phyloP scores from a whole-genome alignment of 2,113 vertebrate species.

The Bagarius yarrelli region DNA sequence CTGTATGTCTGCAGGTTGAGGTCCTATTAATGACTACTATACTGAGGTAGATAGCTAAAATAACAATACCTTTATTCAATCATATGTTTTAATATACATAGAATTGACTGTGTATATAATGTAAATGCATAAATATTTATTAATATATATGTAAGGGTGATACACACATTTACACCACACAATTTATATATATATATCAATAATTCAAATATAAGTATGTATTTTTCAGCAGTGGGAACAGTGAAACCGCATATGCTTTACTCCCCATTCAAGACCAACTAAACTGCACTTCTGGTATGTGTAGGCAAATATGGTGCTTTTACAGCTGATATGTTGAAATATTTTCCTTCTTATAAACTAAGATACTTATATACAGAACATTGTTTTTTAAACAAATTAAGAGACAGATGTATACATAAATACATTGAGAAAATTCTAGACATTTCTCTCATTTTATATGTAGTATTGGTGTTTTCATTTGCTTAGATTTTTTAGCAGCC shows the following conservation, averaged over 20 bases:
- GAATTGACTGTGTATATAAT: background rate
- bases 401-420: background rate
- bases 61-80: background rate
- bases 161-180: background rate
- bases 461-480: background rate
- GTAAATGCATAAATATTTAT: background rate
- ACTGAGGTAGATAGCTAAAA: background rate
- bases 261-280: constrained; percentile 6
- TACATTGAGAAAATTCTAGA: background rate
- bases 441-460: background rate
- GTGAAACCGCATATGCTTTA: constrained; percentile 28
- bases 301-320: background rate
- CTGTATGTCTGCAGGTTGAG: background rate
- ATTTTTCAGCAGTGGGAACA: constrained; percentile 43
- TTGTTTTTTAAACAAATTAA: no score
- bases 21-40: background rate
- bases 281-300: constrained; percentile 40
- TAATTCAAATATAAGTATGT: background rate
- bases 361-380: no score
- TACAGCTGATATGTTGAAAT: background rate
- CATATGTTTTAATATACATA: background rate
- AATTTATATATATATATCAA: no score
- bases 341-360: no score
- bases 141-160: background rate
- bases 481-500: background rate